Evolutionary conservation across 2,888 invertebrate species (phyloP).

Genomic region (Exocentrus adspersus): DNA sequence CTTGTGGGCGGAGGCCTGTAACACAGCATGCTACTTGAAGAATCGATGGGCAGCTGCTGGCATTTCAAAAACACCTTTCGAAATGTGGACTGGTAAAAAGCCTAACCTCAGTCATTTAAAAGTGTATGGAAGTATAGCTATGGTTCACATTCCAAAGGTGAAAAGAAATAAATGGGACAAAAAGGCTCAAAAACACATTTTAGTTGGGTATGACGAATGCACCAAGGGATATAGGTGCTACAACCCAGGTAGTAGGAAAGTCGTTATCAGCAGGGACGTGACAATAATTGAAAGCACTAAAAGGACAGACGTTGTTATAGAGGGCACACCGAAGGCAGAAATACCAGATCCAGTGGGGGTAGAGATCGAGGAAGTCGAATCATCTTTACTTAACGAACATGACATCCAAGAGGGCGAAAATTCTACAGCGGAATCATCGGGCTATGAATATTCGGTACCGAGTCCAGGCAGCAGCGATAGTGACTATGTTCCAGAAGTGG

Average conservation of each 20-base stretch:
- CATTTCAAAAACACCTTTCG: slow-evolving; percentile 30
- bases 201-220: slow-evolving; percentile 45
- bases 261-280: slow-evolving; percentile 30
- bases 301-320: not conserved
- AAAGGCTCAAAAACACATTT: slow-evolving; percentile 40
- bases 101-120: slow-evolving; percentile 44
- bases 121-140: slow-evolving; percentile 36
- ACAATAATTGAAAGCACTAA: slow-evolving; percentile 27
- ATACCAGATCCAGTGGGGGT: slow-evolving; percentile 31
- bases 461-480: slow-evolving; percentile 38
- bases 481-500: no score
- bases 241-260: slow-evolving; percentile 27
- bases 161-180: slow-evolving; percentile 43
- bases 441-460: slow-evolving; percentile 2
- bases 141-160: slow-evolving; percentile 43
- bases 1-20: slow-evolving; percentile 39
- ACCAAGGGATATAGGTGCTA: slow-evolving; percentile 45
- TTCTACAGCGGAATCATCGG: slow-evolving; percentile 20
- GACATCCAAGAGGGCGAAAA: no score
- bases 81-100: slow-evolving; percentile 32
- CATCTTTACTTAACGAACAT: no score
- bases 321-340: no score
- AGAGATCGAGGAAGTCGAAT: no score
- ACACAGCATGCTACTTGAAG: slow-evolving; percentile 33
- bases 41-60: slow-evolving; percentile 29